Base-by-base conservation (phyloP, 2,888 invertebrate genomes). In the Anticlea derivata region DNA sequence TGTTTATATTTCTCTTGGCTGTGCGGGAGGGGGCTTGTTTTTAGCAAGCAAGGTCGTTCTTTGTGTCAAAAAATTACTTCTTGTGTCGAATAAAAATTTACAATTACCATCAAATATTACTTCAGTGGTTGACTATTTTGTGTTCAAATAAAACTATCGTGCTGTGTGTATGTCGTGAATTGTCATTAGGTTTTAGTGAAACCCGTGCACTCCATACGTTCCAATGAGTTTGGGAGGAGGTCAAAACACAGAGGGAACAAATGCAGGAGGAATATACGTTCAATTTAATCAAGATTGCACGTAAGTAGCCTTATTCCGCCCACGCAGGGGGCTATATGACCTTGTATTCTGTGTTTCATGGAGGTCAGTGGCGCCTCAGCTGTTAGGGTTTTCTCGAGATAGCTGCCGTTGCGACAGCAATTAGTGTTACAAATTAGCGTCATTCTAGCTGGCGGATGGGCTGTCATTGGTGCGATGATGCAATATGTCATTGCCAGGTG, bases 241-340 rank as follows among this genome's bases (percentile, higher is more conserved):
- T 74, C 93, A 93, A 90, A 93, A 93, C 79, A 91, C 92, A 78
- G 93, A 94, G 82, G 95, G 95, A 88, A 92, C 95, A 81, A 93
- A 95, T 91, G 94, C 94, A 88, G 96, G 95, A 88, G 95, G 95
- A 86, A 95, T 96, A 87, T 98, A 97, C 89, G 97, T 98, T 73
- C 98, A 97, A 91, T 99, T 99, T 84, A 99, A 99, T 90, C 98
- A 99, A 89, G 98, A 99, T 88, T 96, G 95, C 94, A 96, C 98
- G 98, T 98, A 95, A 96, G 97, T 95, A 61, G 17, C 10, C 0
- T 26, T 53, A 7, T 37, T 37, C 10, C 33, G 22, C 40, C 45
- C 11, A 22, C 30, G 30, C 17, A 35, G 20, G n/a, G 31, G 44
- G 39, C 27, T 34, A 1, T 20, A 13, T 26, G 24, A 38, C 39